Conservation (phyloP, 1,140 invertebrate genomes). For the Bombyx mandarina region DNA sequence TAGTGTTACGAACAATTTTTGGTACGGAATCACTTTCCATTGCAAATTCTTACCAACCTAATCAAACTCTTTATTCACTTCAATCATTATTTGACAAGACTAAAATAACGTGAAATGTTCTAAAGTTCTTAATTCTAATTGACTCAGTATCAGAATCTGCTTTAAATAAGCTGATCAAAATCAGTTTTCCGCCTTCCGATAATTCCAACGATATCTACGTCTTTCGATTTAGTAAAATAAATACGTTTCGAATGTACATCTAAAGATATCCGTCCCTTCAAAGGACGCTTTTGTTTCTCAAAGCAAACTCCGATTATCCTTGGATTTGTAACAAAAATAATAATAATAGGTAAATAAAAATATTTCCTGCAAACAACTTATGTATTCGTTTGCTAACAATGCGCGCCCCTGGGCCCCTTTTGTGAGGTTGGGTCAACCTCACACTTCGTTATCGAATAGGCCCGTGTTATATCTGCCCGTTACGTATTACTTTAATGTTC, state of each 20-base stretch:
- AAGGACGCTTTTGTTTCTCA: conserved; percentile 26
- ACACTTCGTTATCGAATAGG: conserved; percentile 57
- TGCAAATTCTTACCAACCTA: no score
- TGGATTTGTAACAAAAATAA: conserved; percentile 46
- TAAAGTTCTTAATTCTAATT: no score
- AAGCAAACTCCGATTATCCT: conserved; percentile 28
- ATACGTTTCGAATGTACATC: conserved; percentile 18
- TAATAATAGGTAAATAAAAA: conserved; percentile 63
- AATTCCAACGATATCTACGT: no score
- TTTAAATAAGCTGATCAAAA: no score
- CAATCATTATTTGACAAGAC: no score
- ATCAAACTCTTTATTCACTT: no score
- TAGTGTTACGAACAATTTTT: no score
- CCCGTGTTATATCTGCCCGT: conserved; percentile 64
- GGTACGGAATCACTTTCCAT: no score
- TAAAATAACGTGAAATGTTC: no score
- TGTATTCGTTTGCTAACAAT: conserved; percentile 59
- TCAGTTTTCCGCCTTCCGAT: no score
- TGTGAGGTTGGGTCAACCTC: conserved; percentile 39
- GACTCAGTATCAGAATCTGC: no score
- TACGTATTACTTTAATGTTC: conserved; percentile 57
- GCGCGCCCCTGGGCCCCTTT: conserved; percentile 48
- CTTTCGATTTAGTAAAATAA: conserved; percentile 3
- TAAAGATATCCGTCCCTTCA: conserved; percentile 17
- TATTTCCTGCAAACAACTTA: conserved; percentile 63